phyloP scores from a whole-genome alignment of 2,797 vertebrate genomes.

The Thripadectes ignobilis region DNA sequence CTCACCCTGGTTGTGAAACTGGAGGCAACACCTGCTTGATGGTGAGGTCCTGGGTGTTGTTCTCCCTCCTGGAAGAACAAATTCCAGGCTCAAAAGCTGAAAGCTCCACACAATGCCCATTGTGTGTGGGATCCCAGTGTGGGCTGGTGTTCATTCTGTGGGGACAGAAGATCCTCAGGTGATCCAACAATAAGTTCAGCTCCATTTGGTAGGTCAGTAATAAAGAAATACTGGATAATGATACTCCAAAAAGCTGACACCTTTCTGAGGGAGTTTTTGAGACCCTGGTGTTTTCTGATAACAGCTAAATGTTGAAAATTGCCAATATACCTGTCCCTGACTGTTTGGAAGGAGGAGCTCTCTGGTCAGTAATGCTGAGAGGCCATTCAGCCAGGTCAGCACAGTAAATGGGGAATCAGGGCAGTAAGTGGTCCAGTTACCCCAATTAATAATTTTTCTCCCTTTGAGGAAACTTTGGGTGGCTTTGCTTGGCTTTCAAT shows the following conservation, averaged over 20 bases:
- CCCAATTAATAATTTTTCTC: not conserved
- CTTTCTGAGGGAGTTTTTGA: not conserved
- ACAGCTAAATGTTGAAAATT: not conserved
- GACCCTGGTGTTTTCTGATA: not conserved
- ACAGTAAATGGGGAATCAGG: not conserved
- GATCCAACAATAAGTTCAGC: not conserved
- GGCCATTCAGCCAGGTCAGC: not conserved
- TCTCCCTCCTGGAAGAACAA: not conserved
- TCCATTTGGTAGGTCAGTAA: not conserved
- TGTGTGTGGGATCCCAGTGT: fast-evolving
- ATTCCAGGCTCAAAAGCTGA: not conserved
- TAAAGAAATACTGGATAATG: not conserved
- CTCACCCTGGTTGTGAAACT: not conserved
- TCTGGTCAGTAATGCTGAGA: no score
- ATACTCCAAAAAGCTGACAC: not conserved
- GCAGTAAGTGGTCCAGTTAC: not conserved
- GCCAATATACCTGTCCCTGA: not conserved
- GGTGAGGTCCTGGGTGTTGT: not conserved
- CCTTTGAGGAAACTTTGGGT: not conserved
- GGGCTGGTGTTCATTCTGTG: not conserved
- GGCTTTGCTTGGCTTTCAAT: not conserved
- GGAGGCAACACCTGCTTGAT: not conserved
- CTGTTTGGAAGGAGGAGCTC: not conserved
- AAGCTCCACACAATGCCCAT: not conserved
- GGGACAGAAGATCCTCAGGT: not conserved